A percentile compares a stretch with the other conserved stretches of the same genome.
phyloP scores from a whole-genome alignment of 2,888 invertebrate species.

The Synergus umbraculus region DNA sequence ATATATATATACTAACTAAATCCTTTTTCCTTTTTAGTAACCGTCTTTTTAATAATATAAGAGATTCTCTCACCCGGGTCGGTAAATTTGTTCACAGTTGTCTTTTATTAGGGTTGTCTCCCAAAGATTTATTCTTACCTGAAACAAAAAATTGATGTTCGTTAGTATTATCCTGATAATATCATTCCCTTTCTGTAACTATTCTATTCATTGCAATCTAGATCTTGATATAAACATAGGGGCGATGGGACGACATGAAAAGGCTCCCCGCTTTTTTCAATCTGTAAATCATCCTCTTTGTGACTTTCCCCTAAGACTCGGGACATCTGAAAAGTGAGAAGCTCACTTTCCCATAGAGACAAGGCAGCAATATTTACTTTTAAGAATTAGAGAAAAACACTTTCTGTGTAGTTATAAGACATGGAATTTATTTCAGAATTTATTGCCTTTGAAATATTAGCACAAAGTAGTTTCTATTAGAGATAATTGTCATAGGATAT shows the following conservation, averaged over 20 bases:
- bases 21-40: neutral
- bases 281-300: conserved; percentile 8
- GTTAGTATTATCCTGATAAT: neutral
- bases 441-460: neutral
- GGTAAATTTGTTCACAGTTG: neutral
- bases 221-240: conserved; percentile 16
- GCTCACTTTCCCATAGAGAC: neutral
- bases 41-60: neutral
- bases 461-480: neutral
- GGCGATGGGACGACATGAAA: conserved; percentile 3
- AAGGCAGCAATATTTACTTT: neutral
- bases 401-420: neutral
- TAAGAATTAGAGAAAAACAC: neutral
- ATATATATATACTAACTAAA: no score
- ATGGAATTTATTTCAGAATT: neutral
- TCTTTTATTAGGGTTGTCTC: neutral
- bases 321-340: neutral
- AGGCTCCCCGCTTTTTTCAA: conserved; percentile 8
- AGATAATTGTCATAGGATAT: neutral
- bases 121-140: neutral
- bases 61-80: neutral
- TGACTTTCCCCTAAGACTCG: conserved; percentile 8
- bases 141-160: neutral
- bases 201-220: neutral
- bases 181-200: neutral